A percentile compares a stretch with the other conserved stretches of the same genome.
Evolutionary conservation across 2,888 invertebrate genomes (phyloP).

Genomic region (Lagria hirta): DNA sequence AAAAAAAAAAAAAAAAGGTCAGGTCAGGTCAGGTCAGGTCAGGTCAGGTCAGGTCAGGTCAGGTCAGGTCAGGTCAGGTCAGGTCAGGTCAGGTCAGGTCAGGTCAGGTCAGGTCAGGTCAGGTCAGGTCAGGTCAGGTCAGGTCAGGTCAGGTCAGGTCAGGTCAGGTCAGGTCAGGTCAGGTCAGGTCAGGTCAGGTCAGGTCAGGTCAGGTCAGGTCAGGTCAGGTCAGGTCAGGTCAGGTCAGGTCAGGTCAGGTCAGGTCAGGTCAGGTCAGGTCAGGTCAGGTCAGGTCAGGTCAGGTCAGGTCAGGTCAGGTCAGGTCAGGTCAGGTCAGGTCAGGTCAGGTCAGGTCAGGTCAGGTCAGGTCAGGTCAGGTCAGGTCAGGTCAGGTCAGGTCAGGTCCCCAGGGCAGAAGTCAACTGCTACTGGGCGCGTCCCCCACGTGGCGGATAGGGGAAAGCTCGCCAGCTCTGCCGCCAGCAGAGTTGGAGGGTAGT

Average conservation of each 20-base stretch:
- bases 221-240: constrained; percentile 1
- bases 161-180: constrained; percentile 1
- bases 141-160: constrained; percentile 1
- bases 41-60: constrained; percentile 1
- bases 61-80: constrained; percentile 1
- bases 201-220: constrained; percentile 1
- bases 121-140: constrained; percentile 1
- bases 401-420: no score
- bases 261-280: constrained; percentile 1
- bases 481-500: no score
- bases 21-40: constrained; percentile 1
- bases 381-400: constrained; percentile 1
- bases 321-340: constrained; percentile 1
- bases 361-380: constrained; percentile 1
- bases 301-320: constrained; percentile 1
- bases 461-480: no score
- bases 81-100: constrained; percentile 1
- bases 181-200: constrained; percentile 1
- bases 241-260: constrained; percentile 1
- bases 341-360: constrained; percentile 1
- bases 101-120: constrained; percentile 1
- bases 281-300: constrained; percentile 1
- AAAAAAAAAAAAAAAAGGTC: no score
- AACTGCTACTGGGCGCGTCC: no score
- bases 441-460: no score